Base-by-base conservation (phyloP, 2,888 invertebrate genomes). In the Morpho helenor region DNA sequence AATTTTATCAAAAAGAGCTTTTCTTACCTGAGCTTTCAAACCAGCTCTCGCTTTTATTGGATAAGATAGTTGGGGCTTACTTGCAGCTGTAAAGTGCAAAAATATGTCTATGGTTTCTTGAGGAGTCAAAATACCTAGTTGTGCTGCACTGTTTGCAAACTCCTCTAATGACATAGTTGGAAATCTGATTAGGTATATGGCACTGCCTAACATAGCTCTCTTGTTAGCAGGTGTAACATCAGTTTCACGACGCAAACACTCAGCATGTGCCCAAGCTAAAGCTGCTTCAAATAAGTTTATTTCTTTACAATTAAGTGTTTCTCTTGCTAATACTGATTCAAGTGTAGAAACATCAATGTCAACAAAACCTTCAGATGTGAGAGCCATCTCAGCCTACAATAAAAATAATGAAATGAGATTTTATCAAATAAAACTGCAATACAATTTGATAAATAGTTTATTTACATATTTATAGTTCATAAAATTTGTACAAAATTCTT, bases 81-180 rank as follows among this genome's bases (percentile, higher is more conserved):
- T 94, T 69, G 94, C 94, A 44, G 98, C 98, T 56, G 98, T 98
- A 78, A 97, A 98, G 87, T 98, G 95, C 70, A 99, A 92, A 91
- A 99, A 99, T 81, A 98, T 96, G 77, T 98, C 97, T 64, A 97
- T 98, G 8, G 97, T 98, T 84, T 99, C 98, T 82, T 97, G 95
- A 65, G 96, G 94, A 1, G 97, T 97, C 57, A 98, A 91, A 69
- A 98, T 96, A 39, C 97, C 97, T 53, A 96, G 94, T 88, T 98
- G 98, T 16, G 98, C 98, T 10, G 97, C 97, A 67, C 96, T 96
- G 79, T 98, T 97, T 6, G 99, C 98, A 87, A 98, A 98, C 80
- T 91, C 91, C 74, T 98, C 97, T 66, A 98, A 88, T 52, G 94
- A 93, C 98, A 99, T 98, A 8, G 98, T 96, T 4, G 98, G 98